A percentile compares a stretch with the other conserved stretches of the same genome.
Evolutionary conservation across 1,140 invertebrate species (phyloP).

Genomic region (honey bee (Apis mellifera)): Amel_HAv3.1 CM009941.2:896501-897000

Average conservation of each 20-base stretch:
- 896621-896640: too few relatives aligned
- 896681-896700: not conserved
- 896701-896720: not conserved
- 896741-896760: constrained; percentile 36
- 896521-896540: too few relatives aligned
- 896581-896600: too few relatives aligned
- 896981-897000: not conserved
- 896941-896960: not conserved
- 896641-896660: too few relatives aligned
- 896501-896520: too few relatives aligned
- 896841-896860: constrained; percentile 5
- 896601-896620: too few relatives aligned
- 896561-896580: too few relatives aligned
- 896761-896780: constrained; percentile 19
- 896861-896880: not conserved
- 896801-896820: constrained; percentile 38
- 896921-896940: not conserved
- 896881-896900: not conserved
- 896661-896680: not conserved
- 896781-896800: constrained; percentile 41
- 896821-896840: not conserved
- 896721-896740: not conserved
- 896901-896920: not conserved
- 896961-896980: not conserved
- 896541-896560: too few relatives aligned